Conservation (phyloP, 2,888 invertebrate genomes). For the Athalia cordata region DNA sequence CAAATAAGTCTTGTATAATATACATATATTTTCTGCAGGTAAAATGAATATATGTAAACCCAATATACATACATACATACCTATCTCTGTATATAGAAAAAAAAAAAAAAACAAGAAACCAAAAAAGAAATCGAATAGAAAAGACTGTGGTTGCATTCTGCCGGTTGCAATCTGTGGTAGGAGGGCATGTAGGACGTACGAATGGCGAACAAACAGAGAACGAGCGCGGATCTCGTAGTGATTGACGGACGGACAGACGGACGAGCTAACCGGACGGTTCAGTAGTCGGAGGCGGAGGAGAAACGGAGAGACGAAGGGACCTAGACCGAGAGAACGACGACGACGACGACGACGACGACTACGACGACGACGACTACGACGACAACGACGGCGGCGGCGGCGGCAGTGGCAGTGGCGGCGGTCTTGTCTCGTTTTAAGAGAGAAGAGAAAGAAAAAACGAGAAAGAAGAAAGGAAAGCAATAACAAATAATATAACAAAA, state of each 20-base stretch:
- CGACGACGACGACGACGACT: not conserved
- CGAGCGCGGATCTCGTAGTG: slow-evolving; percentile 44
- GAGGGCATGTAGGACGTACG: slow-evolving; percentile 70
- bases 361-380: slow-evolving; percentile 15
- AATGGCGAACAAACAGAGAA: slow-evolving; percentile 63
- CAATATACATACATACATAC: not conserved
- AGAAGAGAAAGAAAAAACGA: not conserved
- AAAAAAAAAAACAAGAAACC: too few relatives aligned
- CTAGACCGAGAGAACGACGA: slow-evolving; percentile 41
- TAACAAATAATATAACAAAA: too few relatives aligned
- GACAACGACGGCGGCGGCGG: not conserved
- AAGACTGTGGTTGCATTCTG: slow-evolving; percentile 62
- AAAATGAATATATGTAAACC: too few relatives aligned
- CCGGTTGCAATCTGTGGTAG: slow-evolving; percentile 66
- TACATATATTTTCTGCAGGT: too few relatives aligned
- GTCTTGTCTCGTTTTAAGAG: slow-evolving; percentile 37
- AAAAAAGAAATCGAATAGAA: too few relatives aligned
- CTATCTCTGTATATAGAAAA: too few relatives aligned
- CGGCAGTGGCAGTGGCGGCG: not conserved
- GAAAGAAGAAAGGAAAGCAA: too few relatives aligned
- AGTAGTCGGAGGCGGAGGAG: slow-evolving; percentile 46
- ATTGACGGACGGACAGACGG: slow-evolving; percentile 49
- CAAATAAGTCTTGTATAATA: too few relatives aligned
- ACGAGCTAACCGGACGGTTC: too few relatives aligned
- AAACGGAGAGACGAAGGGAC: slow-evolving; percentile 47